Evolutionary conservation across 2,888 invertebrate species (phyloP).

Genomic region (Cosmorhoe ocellata): DNA sequence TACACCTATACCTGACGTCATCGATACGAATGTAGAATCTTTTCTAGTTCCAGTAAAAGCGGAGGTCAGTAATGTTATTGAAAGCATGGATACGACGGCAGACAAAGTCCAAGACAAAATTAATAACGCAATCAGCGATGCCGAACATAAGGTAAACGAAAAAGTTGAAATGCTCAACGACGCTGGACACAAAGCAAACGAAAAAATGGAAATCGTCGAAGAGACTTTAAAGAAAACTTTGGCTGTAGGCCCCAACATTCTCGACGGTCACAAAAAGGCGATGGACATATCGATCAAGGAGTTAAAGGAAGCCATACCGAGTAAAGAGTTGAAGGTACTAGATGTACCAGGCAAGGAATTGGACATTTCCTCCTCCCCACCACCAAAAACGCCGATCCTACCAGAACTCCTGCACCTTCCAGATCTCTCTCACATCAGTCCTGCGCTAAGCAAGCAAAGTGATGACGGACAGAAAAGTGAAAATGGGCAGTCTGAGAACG

Average conservation of each 20-base stretch:
- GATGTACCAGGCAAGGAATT: constrained; percentile 60
- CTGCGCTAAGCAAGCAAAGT: constrained; percentile 67
- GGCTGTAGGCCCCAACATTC: constrained; percentile 53
- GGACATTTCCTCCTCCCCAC: constrained; percentile 67
- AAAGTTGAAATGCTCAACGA: constrained; percentile 24
- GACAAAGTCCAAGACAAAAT: constrained; percentile 35
- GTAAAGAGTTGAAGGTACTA: constrained; percentile 49
- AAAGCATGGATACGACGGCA: constrained; percentile 51
- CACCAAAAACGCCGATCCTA: constrained; percentile 71
- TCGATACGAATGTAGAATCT: constrained; percentile 54
- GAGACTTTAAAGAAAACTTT: constrained; percentile 64
- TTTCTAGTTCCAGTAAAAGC: constrained; percentile 33
- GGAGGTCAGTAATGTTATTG: constrained; percentile 43
- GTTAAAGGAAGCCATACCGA: constrained; percentile 44
- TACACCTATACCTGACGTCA: constrained; percentile 59
- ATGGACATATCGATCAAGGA: constrained; percentile 61
- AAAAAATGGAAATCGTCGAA: constrained; percentile 62
- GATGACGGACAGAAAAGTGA: constrained; percentile 75
- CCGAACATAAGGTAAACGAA: constrained; percentile 19
- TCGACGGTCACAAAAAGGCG: constrained; percentile 58
- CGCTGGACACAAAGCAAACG: constrained; percentile 43
- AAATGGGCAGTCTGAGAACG: constrained; percentile 73
- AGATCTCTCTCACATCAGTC: constrained; percentile 68
- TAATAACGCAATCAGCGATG: constrained; percentile 14
- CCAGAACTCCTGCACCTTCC: constrained; percentile 70